Conservation (phyloP, 2,797 vertebrate genomes). For the Rhinoraja longicauda region DNA sequence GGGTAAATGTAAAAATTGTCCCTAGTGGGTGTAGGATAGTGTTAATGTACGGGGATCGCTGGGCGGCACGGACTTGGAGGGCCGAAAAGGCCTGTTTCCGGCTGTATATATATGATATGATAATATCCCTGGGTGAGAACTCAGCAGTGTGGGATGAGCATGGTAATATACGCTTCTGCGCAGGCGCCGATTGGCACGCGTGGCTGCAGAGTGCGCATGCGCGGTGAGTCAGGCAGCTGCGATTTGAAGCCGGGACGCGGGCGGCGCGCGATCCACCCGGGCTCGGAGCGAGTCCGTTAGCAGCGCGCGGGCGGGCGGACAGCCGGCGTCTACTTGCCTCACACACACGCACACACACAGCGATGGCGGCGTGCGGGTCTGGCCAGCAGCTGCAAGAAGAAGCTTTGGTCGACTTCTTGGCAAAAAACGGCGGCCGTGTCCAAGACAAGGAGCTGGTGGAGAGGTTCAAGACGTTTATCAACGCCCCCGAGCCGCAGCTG, state of each 20-base stretch:
- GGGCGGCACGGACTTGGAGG: no score
- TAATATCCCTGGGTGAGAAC: no score
- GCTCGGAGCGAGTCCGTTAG: not conserved
- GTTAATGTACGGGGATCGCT: no score
- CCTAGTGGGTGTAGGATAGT: no score
- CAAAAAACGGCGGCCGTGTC: constrained; percentile 59
- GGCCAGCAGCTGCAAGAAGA: constrained; percentile 63
- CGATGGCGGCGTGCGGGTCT: not conserved
- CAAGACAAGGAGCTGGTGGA: constrained; percentile 62
- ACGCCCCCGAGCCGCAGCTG: constrained; percentile 23
- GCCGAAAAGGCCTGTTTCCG: no score
- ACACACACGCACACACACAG: no score
- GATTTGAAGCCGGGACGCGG: not conserved
- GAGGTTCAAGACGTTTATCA: constrained; percentile 56
- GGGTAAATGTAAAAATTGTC: no score
- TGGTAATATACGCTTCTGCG: fast-evolving
- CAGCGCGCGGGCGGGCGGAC: not conserved
- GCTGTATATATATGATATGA: no score
- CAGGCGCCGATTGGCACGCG: not conserved
- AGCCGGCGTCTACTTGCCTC: no score
- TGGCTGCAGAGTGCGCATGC: not conserved
- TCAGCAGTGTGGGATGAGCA: not conserved
- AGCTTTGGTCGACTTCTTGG: constrained; percentile 65
- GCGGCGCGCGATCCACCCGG: not conserved
- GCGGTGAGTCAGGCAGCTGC: not conserved